phyloP scores from a whole-genome alignment of 2,888 invertebrate genomes.

The Aplocera efformata region DNA sequence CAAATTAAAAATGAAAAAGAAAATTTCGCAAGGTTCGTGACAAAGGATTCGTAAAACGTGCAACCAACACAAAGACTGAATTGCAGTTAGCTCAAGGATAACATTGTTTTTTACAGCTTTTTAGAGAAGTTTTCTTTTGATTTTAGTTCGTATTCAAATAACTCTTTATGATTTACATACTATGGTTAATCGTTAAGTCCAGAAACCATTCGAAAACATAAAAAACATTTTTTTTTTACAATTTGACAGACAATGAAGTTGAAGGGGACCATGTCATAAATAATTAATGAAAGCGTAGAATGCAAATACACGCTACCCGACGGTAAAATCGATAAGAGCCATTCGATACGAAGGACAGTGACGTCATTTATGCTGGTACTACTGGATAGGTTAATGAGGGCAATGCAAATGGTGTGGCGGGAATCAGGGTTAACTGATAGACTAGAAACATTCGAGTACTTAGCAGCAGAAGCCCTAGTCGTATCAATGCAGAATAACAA shows the following conservation, averaged over 20 bases:
- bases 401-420: conserved; percentile 13
- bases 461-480: conserved; percentile 21
- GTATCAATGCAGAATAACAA: conserved; percentile 42
- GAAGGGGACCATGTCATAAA: conserved; percentile 16
- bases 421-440: conserved; percentile 12
- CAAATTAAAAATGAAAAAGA: conserved; percentile 22
- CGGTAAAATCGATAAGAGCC: conserved; percentile 37
- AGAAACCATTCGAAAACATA: neutral
- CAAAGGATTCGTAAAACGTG: conserved; percentile 17
- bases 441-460: conserved; percentile 15
- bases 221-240: too few species aligned
- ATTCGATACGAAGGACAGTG: conserved; percentile 32
- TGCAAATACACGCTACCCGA: conserved; percentile 36
- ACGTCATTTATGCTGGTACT: conserved; percentile 34
- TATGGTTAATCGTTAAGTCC: neutral
- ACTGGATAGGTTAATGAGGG: conserved; percentile 17
- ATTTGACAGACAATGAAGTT: conserved; percentile 19
- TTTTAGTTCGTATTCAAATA: too few species aligned
- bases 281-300: conserved; percentile 31
- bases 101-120: too few species aligned
- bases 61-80: conserved; percentile 11
- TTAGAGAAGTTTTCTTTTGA: neutral
- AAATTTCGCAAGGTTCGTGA: conserved; percentile 13
- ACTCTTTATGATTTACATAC: too few species aligned
- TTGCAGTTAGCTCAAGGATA: conserved; percentile 1